Conservation (phyloP, 2,797 vertebrate species). For the Furcifer pardalis region DNA sequence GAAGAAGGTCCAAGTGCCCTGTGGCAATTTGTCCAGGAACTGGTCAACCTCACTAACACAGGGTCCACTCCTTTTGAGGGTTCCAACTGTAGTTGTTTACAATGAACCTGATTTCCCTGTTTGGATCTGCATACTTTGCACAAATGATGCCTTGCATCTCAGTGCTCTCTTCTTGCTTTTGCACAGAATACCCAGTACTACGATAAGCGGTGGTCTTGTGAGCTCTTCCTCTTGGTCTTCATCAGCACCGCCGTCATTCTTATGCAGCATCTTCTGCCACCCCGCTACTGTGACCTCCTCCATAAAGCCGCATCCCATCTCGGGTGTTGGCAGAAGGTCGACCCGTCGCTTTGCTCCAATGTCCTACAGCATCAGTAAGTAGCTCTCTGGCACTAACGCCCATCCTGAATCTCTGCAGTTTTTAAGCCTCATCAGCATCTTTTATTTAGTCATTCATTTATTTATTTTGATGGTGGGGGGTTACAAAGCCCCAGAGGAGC, state of each 20-base stretch:
- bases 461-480: neutral
- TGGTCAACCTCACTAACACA: no score
- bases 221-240: constrained; percentile 97
- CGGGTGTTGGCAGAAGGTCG: constrained; percentile 99
- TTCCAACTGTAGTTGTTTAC: no score
- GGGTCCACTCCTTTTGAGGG: no score
- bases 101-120: no score
- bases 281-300: constrained; percentile 95
- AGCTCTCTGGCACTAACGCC: neutral
- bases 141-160: no score
- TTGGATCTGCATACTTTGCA: no score
- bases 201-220: constrained; percentile 97
- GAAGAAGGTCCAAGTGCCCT: no score
- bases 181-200: constrained; percentile 96
- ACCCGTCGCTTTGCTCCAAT: constrained; percentile 94
- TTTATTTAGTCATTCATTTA: no score
- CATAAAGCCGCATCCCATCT: constrained; percentile 97
- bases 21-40: no score
- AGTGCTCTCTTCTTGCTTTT: neutral
- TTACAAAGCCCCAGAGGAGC: neutral
- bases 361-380: constrained; percentile 96
- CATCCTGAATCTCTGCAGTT: neutral
- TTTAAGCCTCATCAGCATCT: neutral
- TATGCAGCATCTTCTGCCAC: constrained; percentile 93
- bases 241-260: constrained; percentile 96